These are phyloP conservation scores for Cremastinae sp. DNA, from an alignment of 2,888 invertebrate genomes.

Conservation along the genomic window DNA sequence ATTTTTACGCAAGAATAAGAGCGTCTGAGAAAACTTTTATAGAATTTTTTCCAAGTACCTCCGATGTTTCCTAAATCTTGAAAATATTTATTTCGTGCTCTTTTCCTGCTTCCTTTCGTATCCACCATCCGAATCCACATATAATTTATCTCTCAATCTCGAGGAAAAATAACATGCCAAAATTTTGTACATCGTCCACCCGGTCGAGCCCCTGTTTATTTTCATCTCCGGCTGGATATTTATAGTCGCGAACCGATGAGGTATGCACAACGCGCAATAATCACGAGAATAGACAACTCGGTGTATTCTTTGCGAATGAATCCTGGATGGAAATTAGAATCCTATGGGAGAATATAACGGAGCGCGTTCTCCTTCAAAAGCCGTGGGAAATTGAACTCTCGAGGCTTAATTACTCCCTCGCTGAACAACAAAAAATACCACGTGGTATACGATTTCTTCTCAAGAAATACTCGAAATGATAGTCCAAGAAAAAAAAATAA, in stretches of 20 bases:
- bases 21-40: conserved; percentile 1
- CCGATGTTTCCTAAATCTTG: too few relatives aligned
- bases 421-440: conserved; percentile 17
- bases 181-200: conserved; percentile 41
- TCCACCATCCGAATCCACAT: too few relatives aligned
- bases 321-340: conserved; percentile 48
- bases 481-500: not conserved
- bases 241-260: conserved; percentile 26
- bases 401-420: conserved; percentile 51
- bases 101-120: too few relatives aligned
- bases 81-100: too few relatives aligned
- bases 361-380: conserved; percentile 45
- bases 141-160: too few relatives aligned
- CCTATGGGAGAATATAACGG: conserved; percentile 54
- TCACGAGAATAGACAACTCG: conserved; percentile 14
- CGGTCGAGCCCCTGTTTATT: conserved; percentile 41
- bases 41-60: not conserved
- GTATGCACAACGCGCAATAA: conserved; percentile 11
- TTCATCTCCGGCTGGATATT: conserved; percentile 44
- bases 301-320: conserved; percentile 39
- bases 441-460: conserved; percentile 17
- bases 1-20: not conserved
- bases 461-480: not conserved
- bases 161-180: conserved; percentile 55
- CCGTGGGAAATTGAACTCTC: conserved; percentile 62